Conservation (phyloP, 2,797 vertebrate genomes). For the Hirundo rustica region DNA sequence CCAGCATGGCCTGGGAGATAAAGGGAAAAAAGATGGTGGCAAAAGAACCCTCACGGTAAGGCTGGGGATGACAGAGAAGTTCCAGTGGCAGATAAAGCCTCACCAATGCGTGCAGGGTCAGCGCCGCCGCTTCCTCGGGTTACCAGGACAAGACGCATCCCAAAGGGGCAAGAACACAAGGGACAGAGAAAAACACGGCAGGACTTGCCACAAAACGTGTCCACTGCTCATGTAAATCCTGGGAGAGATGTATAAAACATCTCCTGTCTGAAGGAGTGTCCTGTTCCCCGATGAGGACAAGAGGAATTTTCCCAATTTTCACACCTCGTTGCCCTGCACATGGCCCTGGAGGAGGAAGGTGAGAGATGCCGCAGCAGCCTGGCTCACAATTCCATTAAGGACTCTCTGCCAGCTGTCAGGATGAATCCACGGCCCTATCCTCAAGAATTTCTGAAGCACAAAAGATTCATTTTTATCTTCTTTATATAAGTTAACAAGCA, state of each 20-base stretch:
- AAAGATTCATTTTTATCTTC: not conserved
- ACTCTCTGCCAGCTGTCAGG: not conserved
- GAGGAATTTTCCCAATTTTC: not conserved
- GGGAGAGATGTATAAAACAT: not conserved
- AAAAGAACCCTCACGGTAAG: not conserved
- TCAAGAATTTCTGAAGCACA: constrained; percentile 10
- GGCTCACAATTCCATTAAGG: not conserved
- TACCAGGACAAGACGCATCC: not conserved
- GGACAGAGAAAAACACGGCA: not conserved
- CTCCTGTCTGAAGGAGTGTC: not conserved
- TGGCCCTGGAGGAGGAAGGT: not conserved
- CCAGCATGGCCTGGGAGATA: rapidly evolving
- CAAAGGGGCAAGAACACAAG: not conserved
- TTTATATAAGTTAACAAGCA: constrained; percentile 12
- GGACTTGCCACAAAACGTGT: not conserved
- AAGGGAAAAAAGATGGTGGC: not conserved
- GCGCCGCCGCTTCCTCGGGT: rapidly evolving
- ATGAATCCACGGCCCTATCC: not conserved
- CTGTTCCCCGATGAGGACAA: not conserved
- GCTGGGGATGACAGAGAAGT: not conserved
- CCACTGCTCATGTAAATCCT: not conserved
- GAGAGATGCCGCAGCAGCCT: not conserved
- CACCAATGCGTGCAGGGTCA: rapidly evolving
- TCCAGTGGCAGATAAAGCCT: not conserved
- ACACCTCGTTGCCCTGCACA: not conserved